Conservation (phyloP, 1,140 invertebrate genomes). For the Conopomorpha cramerella region DNA sequence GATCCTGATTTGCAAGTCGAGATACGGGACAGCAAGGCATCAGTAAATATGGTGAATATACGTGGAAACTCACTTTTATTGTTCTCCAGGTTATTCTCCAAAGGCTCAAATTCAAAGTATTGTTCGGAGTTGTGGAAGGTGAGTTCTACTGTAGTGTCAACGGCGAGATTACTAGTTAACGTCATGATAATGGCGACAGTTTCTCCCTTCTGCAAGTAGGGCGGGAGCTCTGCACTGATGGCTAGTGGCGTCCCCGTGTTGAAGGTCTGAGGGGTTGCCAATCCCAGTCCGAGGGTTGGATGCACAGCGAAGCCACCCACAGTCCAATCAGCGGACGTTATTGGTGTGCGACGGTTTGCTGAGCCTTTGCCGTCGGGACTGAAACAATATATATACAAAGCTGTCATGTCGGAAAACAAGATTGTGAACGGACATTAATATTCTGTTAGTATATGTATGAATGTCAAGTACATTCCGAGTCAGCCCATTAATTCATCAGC, state of each 20-base stretch:
- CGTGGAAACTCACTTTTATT: constrained; percentile 36
- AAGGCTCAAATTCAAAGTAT: constrained; percentile 78
- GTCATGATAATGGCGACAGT: constrained; percentile 87
- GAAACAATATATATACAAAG: constrained; percentile 10
- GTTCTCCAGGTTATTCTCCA: constrained; percentile 58
- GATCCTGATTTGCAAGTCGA: background rate
- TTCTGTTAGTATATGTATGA: too few relatives aligned
- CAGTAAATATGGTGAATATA: too few relatives aligned
- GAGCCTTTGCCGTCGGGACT: constrained; percentile 62
- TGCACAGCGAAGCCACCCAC: constrained; percentile 92
- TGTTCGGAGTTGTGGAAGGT: constrained; percentile 81
- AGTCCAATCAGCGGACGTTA: constrained; percentile 92
- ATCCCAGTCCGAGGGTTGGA: constrained; percentile 79
- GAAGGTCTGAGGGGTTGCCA: constrained; percentile 76
- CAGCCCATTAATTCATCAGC: too few relatives aligned
- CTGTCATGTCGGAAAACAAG: background rate
- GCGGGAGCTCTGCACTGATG: constrained; percentile 74
- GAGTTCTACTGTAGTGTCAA: constrained; percentile 79
- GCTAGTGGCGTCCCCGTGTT: constrained; percentile 72
- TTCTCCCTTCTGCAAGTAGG: constrained; percentile 89
- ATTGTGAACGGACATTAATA: too few relatives aligned
- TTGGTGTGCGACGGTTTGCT: constrained; percentile 71
- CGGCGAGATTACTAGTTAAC: constrained; percentile 89
- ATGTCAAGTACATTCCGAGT: too few relatives aligned
- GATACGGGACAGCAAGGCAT: background rate